Percentiles rank a stretch among this genome's conserved stretches.
Evolutionary conservation across 1,140 invertebrate genomes (phyloP).

Genomic region (Zeugodacus cucurbitae): DNA sequence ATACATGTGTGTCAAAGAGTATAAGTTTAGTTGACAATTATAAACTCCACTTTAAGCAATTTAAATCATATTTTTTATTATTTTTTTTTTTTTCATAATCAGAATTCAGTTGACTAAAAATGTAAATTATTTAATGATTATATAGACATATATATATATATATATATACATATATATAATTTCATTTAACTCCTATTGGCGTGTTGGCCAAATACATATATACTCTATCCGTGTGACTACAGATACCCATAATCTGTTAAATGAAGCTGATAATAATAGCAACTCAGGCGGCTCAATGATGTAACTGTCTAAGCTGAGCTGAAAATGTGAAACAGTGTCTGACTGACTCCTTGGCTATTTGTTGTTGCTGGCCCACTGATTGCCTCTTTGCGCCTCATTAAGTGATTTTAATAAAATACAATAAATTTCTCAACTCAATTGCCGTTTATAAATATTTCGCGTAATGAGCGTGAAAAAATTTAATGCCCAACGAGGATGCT

Average conservation of each 20-base stretch:
- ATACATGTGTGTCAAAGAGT: no score
- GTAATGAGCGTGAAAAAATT: neutral
- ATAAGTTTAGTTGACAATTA: no score
- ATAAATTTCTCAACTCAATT: constrained; percentile 34
- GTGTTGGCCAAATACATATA: no score
- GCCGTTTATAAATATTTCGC: neutral
- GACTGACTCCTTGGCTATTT: neutral
- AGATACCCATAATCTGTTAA: neutral
- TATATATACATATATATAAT: neutral
- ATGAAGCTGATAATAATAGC: neutral
- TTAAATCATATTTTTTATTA: no score
- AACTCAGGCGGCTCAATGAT: neutral
- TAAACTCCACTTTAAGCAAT: no score
- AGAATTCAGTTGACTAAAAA: no score
- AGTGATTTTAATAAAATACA: constrained; percentile 21
- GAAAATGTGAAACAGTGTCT: neutral
- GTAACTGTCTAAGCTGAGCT: neutral
- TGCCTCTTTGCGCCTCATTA: constrained; percentile 15
- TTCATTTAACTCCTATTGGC: no score
- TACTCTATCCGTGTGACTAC: neutral
- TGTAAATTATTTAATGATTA: no score
- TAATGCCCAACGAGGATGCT: neutral
- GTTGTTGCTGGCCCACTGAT: neutral
- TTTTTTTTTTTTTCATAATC: no score
- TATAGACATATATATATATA: no score